phyloP scores from a whole-genome alignment of 1,140 invertebrate species.

The Apis laboriosa region DNA sequence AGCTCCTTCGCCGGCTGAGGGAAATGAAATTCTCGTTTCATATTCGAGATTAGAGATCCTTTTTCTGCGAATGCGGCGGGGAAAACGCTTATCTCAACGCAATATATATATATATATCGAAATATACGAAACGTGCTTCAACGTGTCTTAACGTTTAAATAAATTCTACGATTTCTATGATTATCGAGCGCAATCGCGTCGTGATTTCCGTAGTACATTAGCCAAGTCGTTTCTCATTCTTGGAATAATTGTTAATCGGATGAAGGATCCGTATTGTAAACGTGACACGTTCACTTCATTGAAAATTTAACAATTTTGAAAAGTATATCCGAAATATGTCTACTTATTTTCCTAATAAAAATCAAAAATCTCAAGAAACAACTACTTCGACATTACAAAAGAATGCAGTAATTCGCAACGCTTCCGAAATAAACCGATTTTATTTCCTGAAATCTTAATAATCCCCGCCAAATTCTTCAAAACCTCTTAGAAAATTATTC shows the following conservation, averaged over 20 bases:
- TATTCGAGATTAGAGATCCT: conserved; percentile 42
- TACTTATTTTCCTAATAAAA: too few species aligned
- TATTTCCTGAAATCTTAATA: too few species aligned
- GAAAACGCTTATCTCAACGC: conserved; percentile 13
- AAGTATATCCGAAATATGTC: too few species aligned
- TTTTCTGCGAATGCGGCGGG: conserved; percentile 2
- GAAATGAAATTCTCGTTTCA: conserved; percentile 56
- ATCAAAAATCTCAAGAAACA: too few species aligned
- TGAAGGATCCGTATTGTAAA: too few species aligned
- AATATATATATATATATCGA: conserved; percentile 9
- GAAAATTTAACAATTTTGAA: too few species aligned
- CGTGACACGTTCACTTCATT: too few species aligned
- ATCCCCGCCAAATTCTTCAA: too few species aligned
- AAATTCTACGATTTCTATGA: not conserved
- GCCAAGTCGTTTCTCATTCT: not conserved
- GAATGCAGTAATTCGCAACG: too few species aligned
- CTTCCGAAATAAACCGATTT: too few species aligned
- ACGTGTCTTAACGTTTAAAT: not conserved
- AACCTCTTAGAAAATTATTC: too few species aligned
- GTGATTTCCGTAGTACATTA: not conserved
- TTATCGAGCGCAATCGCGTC: not conserved
- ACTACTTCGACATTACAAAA: too few species aligned
- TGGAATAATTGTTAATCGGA: not conserved
- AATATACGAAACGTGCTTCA: not conserved
- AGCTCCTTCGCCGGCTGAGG: conserved; percentile 31